A percentile compares a stretch with the other conserved stretches of the same genome.
Conservation (phyloP, 2,113 vertebrate genomes). For the Leptosomus discolor region DNA sequence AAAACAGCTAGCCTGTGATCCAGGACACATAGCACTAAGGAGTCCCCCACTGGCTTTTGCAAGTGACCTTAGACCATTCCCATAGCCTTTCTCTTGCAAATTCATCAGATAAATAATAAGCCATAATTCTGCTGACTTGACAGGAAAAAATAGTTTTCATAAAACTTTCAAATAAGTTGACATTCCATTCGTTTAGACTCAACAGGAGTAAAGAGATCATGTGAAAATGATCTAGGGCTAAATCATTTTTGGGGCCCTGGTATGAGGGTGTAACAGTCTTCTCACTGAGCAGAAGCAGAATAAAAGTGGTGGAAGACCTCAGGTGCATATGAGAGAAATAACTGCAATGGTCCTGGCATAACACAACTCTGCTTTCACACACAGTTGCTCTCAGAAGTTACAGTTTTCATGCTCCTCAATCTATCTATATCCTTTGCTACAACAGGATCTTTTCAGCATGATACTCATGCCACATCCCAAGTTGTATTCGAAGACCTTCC, state of each 20-base stretch:
- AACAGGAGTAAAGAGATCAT: neutral
- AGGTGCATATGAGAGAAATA: neutral
- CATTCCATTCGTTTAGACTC: neutral
- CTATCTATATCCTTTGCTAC: neutral
- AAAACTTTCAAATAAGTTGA: neutral
- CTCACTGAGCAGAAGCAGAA: neutral
- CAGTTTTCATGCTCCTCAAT: neutral
- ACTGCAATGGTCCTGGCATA: fast-evolving
- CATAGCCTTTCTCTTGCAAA: neutral
- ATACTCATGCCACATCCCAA: neutral
- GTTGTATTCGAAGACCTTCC: neutral
- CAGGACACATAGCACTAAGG: neutral
- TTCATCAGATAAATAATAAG: neutral
- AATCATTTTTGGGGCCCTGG: fast-evolving
- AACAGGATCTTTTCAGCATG: neutral
- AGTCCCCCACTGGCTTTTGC: neutral
- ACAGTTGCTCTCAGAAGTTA: neutral
- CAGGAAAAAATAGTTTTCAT: neutral
- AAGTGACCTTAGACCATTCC: neutral
- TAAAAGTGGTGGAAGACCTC: neutral
- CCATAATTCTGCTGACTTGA: neutral
- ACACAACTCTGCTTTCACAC: neutral
- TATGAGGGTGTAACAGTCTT: neutral
- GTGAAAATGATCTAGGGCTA: neutral
- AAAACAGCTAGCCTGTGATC: neutral